Base-by-base conservation (phyloP, 2,797 vertebrate genomes). In the Threskiornis aethiopicus region DNA sequence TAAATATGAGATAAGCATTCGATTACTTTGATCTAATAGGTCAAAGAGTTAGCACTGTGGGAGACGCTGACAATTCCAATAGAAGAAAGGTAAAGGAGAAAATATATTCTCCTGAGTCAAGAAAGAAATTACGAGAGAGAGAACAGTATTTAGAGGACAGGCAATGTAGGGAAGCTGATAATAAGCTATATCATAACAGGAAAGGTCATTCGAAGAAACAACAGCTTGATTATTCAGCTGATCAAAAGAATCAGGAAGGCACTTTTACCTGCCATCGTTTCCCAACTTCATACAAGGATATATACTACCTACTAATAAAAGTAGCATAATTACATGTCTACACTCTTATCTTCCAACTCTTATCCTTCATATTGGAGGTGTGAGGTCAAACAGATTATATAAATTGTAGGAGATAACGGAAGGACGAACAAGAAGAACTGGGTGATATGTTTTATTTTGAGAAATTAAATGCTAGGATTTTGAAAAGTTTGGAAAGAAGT, bases 211-310 rank as follows among this genome's bases (percentile, higher is more conserved):
- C 13, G 3, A 69, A 91, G 88, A 93, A 94, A 93, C 87, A 95
- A 69, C 57, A 90, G 93, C 89, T 90, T 97, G 95, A 97, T 97
- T 96, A 97, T 94, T 95, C 90, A 96, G 87, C 93, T 97, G 94
- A 97, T 97, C 96, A 95, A 52, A 83, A 69, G 87, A 88, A 94
- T 92, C 87, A 94, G 80, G 66, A 84, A 80, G 59, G n/a, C 35
- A 49, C 44, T 80, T 89, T 84, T 64, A 87, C 76, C 85, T 94
- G 66, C 52, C 81, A 11, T 58, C n/a, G 5, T 83, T 96, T 80
- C 41, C 33, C 80, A 83, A 46, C 47, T 83, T 64, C 80, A 85
- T 52, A 6, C 78, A 92, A 94, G 70, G 89, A 72, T 84, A 79
- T 37, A 11, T 4, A 39, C 39, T 76, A 4, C 21, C 49, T 91